Percentiles rank a stretch among this genome's conserved stretches.
phyloP scores from a whole-genome alignment of 1,140 invertebrate genomes.

The Bombus ignitus region DNA sequence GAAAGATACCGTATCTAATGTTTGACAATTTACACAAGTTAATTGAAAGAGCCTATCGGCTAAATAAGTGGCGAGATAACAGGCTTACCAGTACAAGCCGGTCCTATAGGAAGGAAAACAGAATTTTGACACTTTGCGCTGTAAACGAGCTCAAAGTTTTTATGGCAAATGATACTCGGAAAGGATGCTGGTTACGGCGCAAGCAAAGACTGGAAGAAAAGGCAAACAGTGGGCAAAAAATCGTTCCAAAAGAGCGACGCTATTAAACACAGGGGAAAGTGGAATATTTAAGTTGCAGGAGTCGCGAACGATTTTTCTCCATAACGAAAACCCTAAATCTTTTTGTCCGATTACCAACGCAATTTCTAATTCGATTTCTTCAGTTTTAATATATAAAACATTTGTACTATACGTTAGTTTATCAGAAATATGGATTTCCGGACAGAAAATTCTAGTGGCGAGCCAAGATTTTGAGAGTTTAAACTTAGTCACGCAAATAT shows the following conservation, averaged over 20 bases:
- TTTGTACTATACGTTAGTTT: background rate
- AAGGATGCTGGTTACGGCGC: background rate
- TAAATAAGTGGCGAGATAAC: background rate
- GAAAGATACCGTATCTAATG: slow-evolving; percentile 3
- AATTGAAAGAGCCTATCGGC: slow-evolving; percentile 1
- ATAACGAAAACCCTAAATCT: background rate
- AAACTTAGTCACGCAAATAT: no score
- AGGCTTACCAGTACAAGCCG: background rate
- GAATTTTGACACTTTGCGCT: background rate
- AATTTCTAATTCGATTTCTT: background rate
- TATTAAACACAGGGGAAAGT: background rate
- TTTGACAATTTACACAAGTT: slow-evolving; percentile 24
- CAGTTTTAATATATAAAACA: no score
- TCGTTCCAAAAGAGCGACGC: background rate
- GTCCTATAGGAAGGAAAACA: background rate
- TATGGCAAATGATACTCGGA: background rate
- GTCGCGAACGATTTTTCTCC: background rate
- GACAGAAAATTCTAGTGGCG: background rate
- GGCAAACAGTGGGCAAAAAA: background rate
- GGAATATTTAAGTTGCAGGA: background rate
- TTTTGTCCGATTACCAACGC: background rate
- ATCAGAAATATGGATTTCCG: no score
- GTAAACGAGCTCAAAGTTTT: background rate
- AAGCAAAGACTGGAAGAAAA: background rate
- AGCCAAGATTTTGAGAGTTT: background rate